Base-by-base conservation (phyloP, 2,797 vertebrate genomes). In the Anisognathus igniventris region DNA sequence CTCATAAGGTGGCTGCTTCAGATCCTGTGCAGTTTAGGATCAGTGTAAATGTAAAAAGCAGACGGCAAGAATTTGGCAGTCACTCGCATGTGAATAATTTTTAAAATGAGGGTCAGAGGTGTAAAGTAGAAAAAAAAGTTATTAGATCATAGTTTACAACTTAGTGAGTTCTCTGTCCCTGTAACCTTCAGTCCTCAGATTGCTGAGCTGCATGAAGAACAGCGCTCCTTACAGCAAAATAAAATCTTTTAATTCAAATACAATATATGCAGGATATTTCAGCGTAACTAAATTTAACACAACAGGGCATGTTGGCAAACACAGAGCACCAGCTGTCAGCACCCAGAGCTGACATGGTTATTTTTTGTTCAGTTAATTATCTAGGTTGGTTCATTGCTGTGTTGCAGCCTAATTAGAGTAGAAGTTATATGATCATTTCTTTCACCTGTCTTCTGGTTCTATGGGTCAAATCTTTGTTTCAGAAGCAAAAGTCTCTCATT, bases 301-400 rank as follows among this genome's bases (percentile, higher is more conserved):
- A 91, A 81, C 74, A 88, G 71, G 48, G 60, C 48, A 53, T 66
- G 74, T 44, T 94, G 91, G 92, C 78, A 94, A 94, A 93, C 60
- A 86, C 51, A 68, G 78, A 67, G 60, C 48, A 94, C 91, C 78
- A 95, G 89, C 87, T 96, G 94, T 92, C 78, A 76, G 71, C 60
- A 60, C 64, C 85, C 67, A 79, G 48, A 91, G 31, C 58, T 86
- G 71, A 87, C 74, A 76, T 5, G 40, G 44, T 84, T 87, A 51
- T 47, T 88, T 60, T 82, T 83, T 85, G 33, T 91, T 96, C 81
- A 53, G 48, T 83, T 93, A 93, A 95, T 96, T 92, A 87, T 53
- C 67, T 83, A 85, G 84, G 87, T 93, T 82, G 78, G 44, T 85
- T 85, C 60, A 45, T n/a, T 82, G 78, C 10, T 84, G 16, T 67